A percentile compares a stretch with the other conserved stretches of the same genome.
Conservation (phyloP, 2,888 invertebrate genomes). For the Endotricha flammealis region DNA sequence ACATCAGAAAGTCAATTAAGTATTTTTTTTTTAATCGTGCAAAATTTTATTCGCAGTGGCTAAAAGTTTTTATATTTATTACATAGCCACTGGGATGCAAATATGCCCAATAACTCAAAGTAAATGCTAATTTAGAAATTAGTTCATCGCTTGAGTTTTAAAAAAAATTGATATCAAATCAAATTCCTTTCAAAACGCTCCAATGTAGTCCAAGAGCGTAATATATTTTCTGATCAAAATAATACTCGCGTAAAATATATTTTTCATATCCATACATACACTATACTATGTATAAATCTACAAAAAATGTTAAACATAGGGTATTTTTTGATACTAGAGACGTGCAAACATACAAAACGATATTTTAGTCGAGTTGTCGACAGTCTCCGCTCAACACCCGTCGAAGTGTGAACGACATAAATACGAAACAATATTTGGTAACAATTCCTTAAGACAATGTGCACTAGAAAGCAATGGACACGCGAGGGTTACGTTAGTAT, state of each 20-base stretch:
- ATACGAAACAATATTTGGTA: conserved; percentile 77
- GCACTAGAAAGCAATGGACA: conserved; percentile 36
- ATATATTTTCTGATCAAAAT: too few relatives aligned
- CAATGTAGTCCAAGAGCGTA: too few relatives aligned
- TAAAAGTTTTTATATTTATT: too few relatives aligned
- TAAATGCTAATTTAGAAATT: too few relatives aligned
- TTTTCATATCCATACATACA: conserved; percentile 35
- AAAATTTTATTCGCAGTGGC: too few relatives aligned
- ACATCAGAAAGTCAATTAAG: too few relatives aligned
- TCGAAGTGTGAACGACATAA: conserved; percentile 42
- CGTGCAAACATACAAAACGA: conserved; percentile 6
- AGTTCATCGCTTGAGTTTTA: neutral
- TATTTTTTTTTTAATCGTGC: too few relatives aligned
- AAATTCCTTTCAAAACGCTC: too few relatives aligned
- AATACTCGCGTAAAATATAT: conserved; percentile 23
- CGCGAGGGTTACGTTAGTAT: conserved; percentile 49
- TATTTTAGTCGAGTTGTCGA: conserved; percentile 9
- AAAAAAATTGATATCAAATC: too few relatives aligned
- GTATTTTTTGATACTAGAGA: conserved; percentile 5
- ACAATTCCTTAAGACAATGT: conserved; percentile 61
- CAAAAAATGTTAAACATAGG: conserved; percentile 36
- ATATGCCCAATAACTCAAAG: too few relatives aligned
- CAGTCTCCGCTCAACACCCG: conserved; percentile 12
- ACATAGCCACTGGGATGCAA: too few relatives aligned
- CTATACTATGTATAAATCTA: conserved; percentile 37